Base-by-base conservation (phyloP, 2,797 vertebrate genomes). In the Pitangus sulphuratus region DNA sequence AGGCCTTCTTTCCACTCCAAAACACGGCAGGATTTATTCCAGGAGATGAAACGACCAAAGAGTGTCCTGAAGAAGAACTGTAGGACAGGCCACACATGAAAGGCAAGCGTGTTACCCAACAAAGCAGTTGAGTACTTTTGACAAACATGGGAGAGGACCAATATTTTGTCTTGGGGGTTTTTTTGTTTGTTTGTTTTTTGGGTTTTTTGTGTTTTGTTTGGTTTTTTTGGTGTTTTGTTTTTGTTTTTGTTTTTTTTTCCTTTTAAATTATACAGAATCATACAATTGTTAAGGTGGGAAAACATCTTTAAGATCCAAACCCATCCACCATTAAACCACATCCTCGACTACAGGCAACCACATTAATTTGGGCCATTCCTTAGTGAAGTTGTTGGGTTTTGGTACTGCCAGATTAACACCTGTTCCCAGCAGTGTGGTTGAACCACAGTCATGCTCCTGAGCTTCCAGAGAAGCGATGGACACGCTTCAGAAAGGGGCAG, bases 361-460 rank as follows among this genome's bases (percentile, higher is more conserved):
- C 48, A 53, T 22, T 30, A 21, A 4, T 21, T 4, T 14, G 30
- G 30, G 40, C 37, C 60, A 15, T 35, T 85, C 31, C 69, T 68
- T 14, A 22, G 25, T 18, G 53, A 47, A 58, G 42, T 12, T 2
- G 9, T 10, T 26, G 50, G 26, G n/a, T 0, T 62, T 60, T 31
- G 37, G n/a, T 40, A 0, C 50, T 31, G 61, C 35, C 61, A 68
- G 42, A 54, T 12, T 68, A 39, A 42, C 35, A 22, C 1, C 26
- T 14, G 6, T 16, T 69, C 19, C 24, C 1, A 56, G 50, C 58
- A 66, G 25, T 0, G 6, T 18, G 28, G 21, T 45, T 16, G 30
- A 28, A 39, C 28, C 16, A 5, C 16, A 5, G 70, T 6, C 22
- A 4, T 0, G 47, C 14, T 8, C 16, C 56, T 0, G 1, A 30